A percentile compares a stretch with the other conserved stretches of the same genome.
Conservation (phyloP, 2,797 vertebrate species). For the Sebastolobus alascanus region DNA sequence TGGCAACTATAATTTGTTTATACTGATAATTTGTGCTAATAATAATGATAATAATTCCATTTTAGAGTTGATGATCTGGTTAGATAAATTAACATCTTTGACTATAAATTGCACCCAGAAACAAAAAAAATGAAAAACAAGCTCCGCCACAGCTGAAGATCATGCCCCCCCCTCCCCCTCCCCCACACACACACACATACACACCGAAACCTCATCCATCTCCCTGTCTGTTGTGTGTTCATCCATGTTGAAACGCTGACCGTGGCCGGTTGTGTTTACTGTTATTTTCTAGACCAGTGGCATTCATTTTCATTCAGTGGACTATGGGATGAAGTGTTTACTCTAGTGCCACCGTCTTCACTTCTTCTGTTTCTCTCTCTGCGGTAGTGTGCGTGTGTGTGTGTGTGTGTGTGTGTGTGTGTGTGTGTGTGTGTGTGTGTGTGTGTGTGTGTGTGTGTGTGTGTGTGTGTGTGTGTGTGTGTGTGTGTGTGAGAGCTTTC, state of each 20-base stretch:
- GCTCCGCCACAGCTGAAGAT: neutral
- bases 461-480: neutral
- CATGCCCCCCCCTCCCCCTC: neutral
- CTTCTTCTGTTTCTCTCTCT: neutral
- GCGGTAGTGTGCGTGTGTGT: neutral
- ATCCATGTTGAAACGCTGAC: slow-evolving; percentile 32
- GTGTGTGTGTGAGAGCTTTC: neutral
- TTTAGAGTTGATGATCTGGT: neutral
- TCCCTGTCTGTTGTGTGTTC: slow-evolving; percentile 1
- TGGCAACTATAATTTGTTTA: slow-evolving; percentile 14
- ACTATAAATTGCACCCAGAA: neutral
- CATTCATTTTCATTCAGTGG: slow-evolving; percentile 29
- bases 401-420: neutral
- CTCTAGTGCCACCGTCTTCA: neutral
- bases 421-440: neutral
- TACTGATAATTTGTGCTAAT: neutral
- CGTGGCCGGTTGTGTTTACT: slow-evolving; percentile 26
- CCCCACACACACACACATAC: slow-evolving; percentile 10
- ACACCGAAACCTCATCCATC: neutral
- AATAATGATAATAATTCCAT: neutral
- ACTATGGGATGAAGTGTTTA: slow-evolving; percentile 24
- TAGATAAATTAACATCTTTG: neutral
- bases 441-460: neutral
- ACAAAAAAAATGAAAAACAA: neutral
- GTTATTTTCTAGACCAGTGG: slow-evolving; percentile 54